Base-by-base conservation (phyloP, 2,888 invertebrate genomes). In the Drosophila cognata region DNA sequence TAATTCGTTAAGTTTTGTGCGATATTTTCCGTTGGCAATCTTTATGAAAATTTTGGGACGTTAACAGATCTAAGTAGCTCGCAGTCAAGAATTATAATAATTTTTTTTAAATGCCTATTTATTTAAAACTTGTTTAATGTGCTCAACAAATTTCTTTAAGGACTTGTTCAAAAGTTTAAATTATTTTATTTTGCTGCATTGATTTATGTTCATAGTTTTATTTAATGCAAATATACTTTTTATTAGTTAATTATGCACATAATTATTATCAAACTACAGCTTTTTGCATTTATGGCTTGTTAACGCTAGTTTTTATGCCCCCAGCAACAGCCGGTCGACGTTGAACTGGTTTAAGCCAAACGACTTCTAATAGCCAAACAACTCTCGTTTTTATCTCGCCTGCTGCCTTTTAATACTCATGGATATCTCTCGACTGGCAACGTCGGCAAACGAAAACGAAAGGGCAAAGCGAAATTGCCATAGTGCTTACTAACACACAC, bases 311-410 rank as follows among this genome's bases (percentile, higher is more conserved):
- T 36, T 31, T 29, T 51, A n/a, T 60, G 58, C 60, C 59, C 48
- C 43, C 25, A 35, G 41, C 56, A 56, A 48, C 55, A 61, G 53
- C 33, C 55, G 55, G 21, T 33, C 58, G 51, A 50, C 63, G 72
- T 36, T 72, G 50, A 77, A 85, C 84, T 86, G 86, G 88, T 85
- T 84, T 68, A 64, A 55, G 62, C 57, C 58, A 58, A 66, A 71
- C 84, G 50, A 63, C 83, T 88, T 88, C 83, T 88, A 88, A 61
- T 62, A 75, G 59, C 77, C 63, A 85, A 85, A 88, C 88, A 80
- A 85, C 85, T 85, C 85, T 85, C 84, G 62, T 35, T 84, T 84
- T 87, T 81, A 33, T 60, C 55, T 59, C 53, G 28, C 21, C 67
- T 43, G 41, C 29, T 25, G 25, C 43, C 21, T 33, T 53, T 33